These are phyloP conservation scores for Haplochromis burtoni DNA, from an alignment of 2,113 vertebrate species.

Conservation along the genomic window DNA sequence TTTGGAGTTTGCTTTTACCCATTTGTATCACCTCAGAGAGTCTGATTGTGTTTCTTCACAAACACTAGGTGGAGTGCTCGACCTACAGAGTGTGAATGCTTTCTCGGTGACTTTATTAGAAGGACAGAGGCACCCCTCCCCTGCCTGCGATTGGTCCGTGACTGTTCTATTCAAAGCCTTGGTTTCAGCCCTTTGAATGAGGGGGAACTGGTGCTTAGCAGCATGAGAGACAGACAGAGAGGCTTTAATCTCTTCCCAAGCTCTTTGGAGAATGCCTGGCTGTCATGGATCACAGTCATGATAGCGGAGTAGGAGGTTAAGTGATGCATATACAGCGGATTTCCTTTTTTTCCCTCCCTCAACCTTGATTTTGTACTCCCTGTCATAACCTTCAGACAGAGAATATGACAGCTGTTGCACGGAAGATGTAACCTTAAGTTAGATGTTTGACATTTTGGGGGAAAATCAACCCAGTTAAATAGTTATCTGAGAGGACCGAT, in stretches of 20 bases:
- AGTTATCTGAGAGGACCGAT: not conserved
- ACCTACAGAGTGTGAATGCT: not conserved
- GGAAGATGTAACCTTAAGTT: not conserved
- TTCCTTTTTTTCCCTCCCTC: not conserved
- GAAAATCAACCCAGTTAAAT: not conserved
- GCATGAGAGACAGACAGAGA: not conserved
- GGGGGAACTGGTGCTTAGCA: slow-evolving; percentile 4
- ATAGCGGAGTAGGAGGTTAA: not conserved
- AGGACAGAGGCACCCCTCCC: slow-evolving; percentile 19
- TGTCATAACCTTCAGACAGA: not conserved
- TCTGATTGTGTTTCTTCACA: not conserved
- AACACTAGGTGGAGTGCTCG: slow-evolving; percentile 41
- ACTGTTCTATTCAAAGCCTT: slow-evolving; percentile 30
- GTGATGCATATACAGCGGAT: not conserved
- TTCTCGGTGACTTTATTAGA: not conserved
- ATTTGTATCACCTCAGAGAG: not conserved
- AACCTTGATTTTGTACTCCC: not conserved
- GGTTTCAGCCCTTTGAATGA: slow-evolving; percentile 9
- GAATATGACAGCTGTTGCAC: not conserved
- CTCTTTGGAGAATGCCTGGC: not conserved
- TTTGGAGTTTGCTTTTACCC: not conserved
- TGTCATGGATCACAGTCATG: slow-evolving; percentile 29
- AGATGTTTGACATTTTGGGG: not conserved
- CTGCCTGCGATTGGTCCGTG: slow-evolving; percentile 25
- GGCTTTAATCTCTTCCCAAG: slow-evolving; percentile 23